These are phyloP conservation scores for Cladopsammia gracilis DNA, from an alignment of 64 coral and sea anemone genomes.

Conservation along the genomic window DNA sequence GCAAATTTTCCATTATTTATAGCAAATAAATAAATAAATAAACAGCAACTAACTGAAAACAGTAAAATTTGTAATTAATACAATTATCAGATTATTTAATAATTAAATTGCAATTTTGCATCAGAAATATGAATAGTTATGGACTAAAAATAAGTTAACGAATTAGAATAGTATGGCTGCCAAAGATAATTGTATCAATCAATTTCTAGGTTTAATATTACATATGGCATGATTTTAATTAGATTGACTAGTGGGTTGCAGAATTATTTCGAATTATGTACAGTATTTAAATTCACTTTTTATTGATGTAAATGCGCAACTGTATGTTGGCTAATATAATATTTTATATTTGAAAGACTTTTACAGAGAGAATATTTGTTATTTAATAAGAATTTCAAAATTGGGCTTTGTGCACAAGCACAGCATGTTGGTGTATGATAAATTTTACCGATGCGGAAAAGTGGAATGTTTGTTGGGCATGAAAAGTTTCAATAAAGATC, in stretches of 20 bases:
- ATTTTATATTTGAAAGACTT: neutral
- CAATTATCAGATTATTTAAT: too few species aligned
- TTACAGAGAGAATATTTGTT: neutral
- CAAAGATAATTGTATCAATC: too few species aligned
- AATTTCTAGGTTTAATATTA: too few species aligned
- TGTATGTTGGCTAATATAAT: neutral
- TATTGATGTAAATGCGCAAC: neutral
- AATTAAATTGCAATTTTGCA: too few species aligned
- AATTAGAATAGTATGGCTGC: too few species aligned
- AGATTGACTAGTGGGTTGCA: neutral
- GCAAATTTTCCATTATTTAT: too few species aligned
- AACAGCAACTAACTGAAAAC: too few species aligned
- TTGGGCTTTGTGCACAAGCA: neutral
- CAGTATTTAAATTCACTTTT: neutral
- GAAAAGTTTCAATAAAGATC: neutral
- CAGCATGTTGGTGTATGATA: neutral
- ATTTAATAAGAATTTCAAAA: neutral
- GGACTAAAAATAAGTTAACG: too few species aligned
- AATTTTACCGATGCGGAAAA: neutral
- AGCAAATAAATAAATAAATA: too few species aligned
- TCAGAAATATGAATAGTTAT: too few species aligned
- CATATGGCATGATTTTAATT: too few species aligned
- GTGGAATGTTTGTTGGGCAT: neutral
- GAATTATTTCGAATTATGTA: neutral
- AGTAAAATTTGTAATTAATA: too few species aligned